Base-by-base conservation (phyloP, 2,888 invertebrate species). In the Venusia cambrica region DNA sequence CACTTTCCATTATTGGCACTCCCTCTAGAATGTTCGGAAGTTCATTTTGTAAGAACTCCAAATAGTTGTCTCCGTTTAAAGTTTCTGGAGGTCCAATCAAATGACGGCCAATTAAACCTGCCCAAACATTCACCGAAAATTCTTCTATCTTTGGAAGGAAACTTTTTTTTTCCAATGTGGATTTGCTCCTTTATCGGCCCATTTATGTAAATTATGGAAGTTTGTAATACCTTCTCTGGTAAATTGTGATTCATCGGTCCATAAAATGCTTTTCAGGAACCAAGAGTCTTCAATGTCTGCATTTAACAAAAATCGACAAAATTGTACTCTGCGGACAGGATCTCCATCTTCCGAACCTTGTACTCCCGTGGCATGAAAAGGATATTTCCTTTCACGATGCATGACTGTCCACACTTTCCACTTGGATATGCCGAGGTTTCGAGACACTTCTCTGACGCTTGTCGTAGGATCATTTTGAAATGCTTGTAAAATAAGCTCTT, bases 191-290 rank as follows among this genome's bases (percentile, higher is more conserved):
- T 16, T 16, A 16, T 16, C 16, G 16, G 16, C 16, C 16, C 16
- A 16, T 16, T 16, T 5, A 16, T 16, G 16, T 16, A 16, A 16
- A 15, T 43, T 47, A 11, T 40, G 40, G 13, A 40, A 35, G 16
- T 40, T 40, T 12, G 35, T 29, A 5, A 16, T 16, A 16, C 16
- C 16, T 16, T 16, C 16, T 16, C 16, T 16, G 16, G 16, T 16
- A 16, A 16, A 16, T 16, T 16, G 16, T 16, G 16, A 16, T 16
- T 16, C 16, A 5, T 16, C 16, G 16, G 16, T 16, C n/a, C n/a
- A n/a, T n/a, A n/a, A n/a, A n/a, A n/a, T n/a, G n/a, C n/a, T n/a
- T n/a, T n/a, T n/a, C n/a, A n/a, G n/a, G n/a, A n/a, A n/a, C n/a
- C n/a, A n/a, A n/a, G n/a, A n/a, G n/a, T n/a, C n/a, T n/a, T n/a